Evolutionary conservation across 2,113 vertebrate species (phyloP), one percentile per base, ranked within the genome.

Genomic region (Osmerus eperlanus): DNA sequence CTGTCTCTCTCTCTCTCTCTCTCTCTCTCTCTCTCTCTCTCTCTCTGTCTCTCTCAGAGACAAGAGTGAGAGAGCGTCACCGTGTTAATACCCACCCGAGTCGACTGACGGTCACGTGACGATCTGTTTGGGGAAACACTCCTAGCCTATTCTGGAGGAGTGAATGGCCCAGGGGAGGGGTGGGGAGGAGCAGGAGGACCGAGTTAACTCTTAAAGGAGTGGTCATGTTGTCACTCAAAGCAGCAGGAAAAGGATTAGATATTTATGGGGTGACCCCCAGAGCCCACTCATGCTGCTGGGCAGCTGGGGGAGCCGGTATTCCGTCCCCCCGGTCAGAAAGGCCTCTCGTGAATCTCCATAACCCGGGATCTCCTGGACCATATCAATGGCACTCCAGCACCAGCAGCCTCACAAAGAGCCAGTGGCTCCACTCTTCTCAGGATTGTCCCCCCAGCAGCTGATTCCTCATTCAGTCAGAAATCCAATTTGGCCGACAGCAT

Each of bases 381-480:
- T 93, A 92, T 94, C 93, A 95, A 95, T 95, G 91, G 92, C 89
- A 90, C 93, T 93, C 85, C 91, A 95, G 92, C 87, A 88, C 81
- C 85, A 88, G 90, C 72, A 79, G 77, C 55, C 91, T 89, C 93
- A 93, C 93, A 95, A 94, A 93, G 92, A 92, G 84, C 89, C 81
- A 87, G 89, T 87, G 84, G 86, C 89, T 91, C 92, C 13, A 87
- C 92, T 92, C 82, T 94, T 93, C 93, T 92, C 91, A 81, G 89
- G 86, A 92, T 89, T 90, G 85, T 93, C 93, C 91, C 71, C 86
- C 87, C 86, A 93, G 92, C 90, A 94, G 92, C 92, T 90, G 91
- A 96, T 92, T 94, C 89, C 90, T 93, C 86, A 93, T 95, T 96
- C 94, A 94, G 84, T 89, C 88, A 93, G 91, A 95, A 95, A 96